Base-by-base conservation (phyloP, 2,113 vertebrate genomes). In the Oryzias curvinotus region DNA sequence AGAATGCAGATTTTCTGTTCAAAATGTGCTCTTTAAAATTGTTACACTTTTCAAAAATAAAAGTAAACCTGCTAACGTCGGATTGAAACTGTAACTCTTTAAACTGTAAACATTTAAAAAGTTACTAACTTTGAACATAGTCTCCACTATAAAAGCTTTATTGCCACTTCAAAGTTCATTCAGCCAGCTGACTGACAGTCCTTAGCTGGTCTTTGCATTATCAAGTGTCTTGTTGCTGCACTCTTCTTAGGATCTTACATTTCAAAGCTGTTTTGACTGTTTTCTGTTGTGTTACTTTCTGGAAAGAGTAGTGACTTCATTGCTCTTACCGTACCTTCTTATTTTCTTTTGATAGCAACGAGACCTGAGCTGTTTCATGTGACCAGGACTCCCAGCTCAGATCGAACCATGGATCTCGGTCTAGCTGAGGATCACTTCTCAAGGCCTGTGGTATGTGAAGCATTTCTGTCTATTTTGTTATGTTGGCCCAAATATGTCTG, bases 391-490 rank as follows among this genome's bases (percentile, higher is more conserved):
- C 85, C 62, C 47, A 90, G 87, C 30, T 68, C 89, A 0, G 95
- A 95, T 61, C 89, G 91, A 0, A 69, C 89, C 68, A 95, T 95
- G 95, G 96, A 97, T 62, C 89, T 98, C 0, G 96, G 97, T 3
- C 80, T 98, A 82, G 92, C 96, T 0, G 96, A 98, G 75, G 95
- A 98, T 54, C 96, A 98, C 87, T 98, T 98, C 79, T 98, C 97
- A 12, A 92, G 94, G 17, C 96, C 95, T 0, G 90, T 94, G 92
- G 97, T 96, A 74, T 92, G 93, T 47, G 42, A 26, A 13, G 1
- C 4, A 21, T 28, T 10, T 46, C 3, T 26, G 43, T 2, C 25
- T 51, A 3, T 59, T 5, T 2, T 1, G 12, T n/a, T 62, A 2
- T 46, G 10, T 4, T 62, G 42, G 17, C 51, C 58, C 48, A 8